Base-by-base conservation (phyloP, 2,113 vertebrate genomes). In the Chloroceryle aenea region DNA sequence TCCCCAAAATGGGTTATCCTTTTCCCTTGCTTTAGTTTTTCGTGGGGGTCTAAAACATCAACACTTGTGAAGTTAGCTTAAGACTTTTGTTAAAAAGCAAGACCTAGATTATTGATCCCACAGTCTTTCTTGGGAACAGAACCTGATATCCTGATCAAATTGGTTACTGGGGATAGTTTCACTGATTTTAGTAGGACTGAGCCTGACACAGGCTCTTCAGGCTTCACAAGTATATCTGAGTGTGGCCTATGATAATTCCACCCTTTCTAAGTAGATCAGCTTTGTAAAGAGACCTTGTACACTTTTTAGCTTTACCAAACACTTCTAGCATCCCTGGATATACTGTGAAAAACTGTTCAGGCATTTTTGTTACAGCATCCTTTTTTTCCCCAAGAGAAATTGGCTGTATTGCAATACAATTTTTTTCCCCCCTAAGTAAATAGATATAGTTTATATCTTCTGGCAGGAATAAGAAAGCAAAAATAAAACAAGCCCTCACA, bases 401-500 rank as follows among this genome's bases (percentile, higher is more conserved):
- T 90, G 55, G 66, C 78, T 90, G 29, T 90, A 63, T 52, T 77
- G 45, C 71, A 92, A 77, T 32, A 36, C 27, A 29, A 19, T 14
- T 89, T 64, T 23, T 30, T 14, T 64, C 5, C 42, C 43, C 26
- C 77, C n/a, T 27, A 45, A 93, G 68, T 82, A 89, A 97, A 93
- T 89, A 89, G 38, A 82, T 91, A 77, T 62, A 45, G 58, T 92
- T 95, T 89, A 36, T 90, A 80, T 87, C 74, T 87, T 93, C 71
- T 85, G 66, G 63, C 48, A 94, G 62, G 55, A 93, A 62, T 82
- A 94, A 85, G 43, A 82, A 82, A 93, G 47, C 29, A 91, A 96
- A 95, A 96, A 69, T 76, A 58, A 92, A 95, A 94, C 69, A 73
- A 61, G 42, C 55, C 61, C 88, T 94, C 34, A 64, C 62, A 91